Base-by-base conservation (phyloP, 2,797 vertebrate genomes). In the Euthynnus affinis region DNA sequence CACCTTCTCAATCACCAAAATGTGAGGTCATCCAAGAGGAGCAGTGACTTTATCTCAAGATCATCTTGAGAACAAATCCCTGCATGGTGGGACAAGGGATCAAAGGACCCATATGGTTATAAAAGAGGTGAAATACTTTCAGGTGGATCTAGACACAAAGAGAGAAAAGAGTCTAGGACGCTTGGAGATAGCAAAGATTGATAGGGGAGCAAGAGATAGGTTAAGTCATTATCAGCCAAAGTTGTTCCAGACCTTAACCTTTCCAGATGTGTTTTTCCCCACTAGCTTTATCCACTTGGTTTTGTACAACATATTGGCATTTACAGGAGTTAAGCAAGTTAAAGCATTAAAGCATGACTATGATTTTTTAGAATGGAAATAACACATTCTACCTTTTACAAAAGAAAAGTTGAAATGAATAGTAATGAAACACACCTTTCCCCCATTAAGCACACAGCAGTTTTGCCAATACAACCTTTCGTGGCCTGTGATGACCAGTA, bases 21-120 rank as follows among this genome's bases (percentile, higher is more conserved):
- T 22, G 70, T 90, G 81, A 82, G 78, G 60, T 91, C 85, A 86
- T 75, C 58, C 32, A 12, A 72, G 78, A 74, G 3, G 71, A 80
- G 55, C 14, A 1, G 37, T 81, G 76, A 76, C 72, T 85, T 81
- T 81, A 87, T 82, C 86, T 82, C 37, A 56, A 68, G 71, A 74
- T 62, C 59, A 81, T 72, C 71, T 76, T n/a, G 20, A 63, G 71
- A 88, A 81, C 78, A 80, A 82, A 89, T 68, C 84, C 65, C 27
- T 51, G 75, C 76, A 74, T 34, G 76, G 79, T 37, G 60, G 77
- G 79, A 74, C 63, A 69, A 0, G 55, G 60, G 74, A 87, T 89
- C 87, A 85, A 88, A 89, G 71, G 42, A 49, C 49, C 52, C 63
- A 46, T 65, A n/a, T 73, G 80, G 64, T 76, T 62, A 76, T 60